Conservation (phyloP, 1,140 invertebrate genomes). For the Cyrtorhinus lividipennis region DNA sequence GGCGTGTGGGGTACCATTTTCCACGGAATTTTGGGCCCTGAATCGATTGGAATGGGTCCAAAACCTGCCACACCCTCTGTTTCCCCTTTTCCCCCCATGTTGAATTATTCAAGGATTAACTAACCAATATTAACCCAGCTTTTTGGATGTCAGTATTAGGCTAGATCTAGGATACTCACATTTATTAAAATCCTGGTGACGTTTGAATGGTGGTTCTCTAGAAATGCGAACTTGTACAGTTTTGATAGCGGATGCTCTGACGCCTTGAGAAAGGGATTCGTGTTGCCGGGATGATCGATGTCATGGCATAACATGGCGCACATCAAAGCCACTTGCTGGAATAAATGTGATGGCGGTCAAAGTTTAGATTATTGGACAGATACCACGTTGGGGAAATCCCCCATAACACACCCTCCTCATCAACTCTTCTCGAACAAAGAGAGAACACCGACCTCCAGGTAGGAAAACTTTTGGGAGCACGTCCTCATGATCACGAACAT, state of each 20-base stretch:
- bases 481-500: conserved; percentile 37
- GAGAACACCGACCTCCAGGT: conserved; percentile 31
- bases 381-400: too few species aligned
- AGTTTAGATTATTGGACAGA: too few species aligned
- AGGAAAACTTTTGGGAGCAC: conserved; percentile 34
- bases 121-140: too few species aligned
- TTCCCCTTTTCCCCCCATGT: too few species aligned
- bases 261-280: conserved; percentile 39
- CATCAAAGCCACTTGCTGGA: conserved; percentile 35
- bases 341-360: conserved; percentile 17
- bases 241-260: conserved; percentile 33
- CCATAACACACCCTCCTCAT: too few species aligned
- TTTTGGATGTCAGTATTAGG: too few species aligned
- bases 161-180: too few species aligned
- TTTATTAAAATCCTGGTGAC: conserved; percentile 22
- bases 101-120: too few species aligned
- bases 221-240: conserved; percentile 36
- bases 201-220: conserved; percentile 37
- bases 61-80: too few species aligned
- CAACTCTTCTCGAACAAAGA: neutral
- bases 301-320: conserved; percentile 40
- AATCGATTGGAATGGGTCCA: too few species aligned
- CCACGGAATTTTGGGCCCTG: too few species aligned
- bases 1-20: too few species aligned
- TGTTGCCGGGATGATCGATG: conserved; percentile 39